These are phyloP conservation scores for Eupithecia centaureata DNA, from an alignment of 2,888 invertebrate genomes.

Conservation along the genomic window DNA sequence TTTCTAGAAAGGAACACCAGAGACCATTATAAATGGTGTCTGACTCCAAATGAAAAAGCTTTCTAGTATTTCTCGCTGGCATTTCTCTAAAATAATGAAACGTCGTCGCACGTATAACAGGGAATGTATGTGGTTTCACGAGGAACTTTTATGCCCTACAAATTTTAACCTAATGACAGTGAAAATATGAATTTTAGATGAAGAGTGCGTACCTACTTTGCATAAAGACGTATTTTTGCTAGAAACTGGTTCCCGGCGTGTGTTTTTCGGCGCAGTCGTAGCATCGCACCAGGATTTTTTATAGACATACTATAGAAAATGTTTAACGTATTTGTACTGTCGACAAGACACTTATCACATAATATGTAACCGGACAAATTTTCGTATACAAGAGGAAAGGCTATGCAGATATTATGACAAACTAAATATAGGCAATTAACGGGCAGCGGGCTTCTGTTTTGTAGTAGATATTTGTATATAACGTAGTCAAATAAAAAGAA, in stretches of 20 bases:
- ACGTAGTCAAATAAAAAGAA: no score
- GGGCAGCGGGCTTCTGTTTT: background rate
- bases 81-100: slow-evolving; percentile 39
- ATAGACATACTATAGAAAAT: no score
- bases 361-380: no score
- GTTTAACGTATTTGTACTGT: no score
- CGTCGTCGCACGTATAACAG: slow-evolving; percentile 28
- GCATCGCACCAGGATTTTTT: background rate
- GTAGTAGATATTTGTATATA: background rate
- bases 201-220: slow-evolving; percentile 40
- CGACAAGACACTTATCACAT: background rate
- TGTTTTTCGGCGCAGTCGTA: background rate
- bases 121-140: slow-evolving; percentile 37
- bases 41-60: slow-evolving; percentile 27
- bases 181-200: slow-evolving; percentile 45
- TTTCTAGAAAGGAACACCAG: slow-evolving; percentile 27
- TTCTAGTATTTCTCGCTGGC: slow-evolving; percentile 15
- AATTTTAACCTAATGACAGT: slow-evolving; percentile 46
- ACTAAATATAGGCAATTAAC: background rate
- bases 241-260: background rate
- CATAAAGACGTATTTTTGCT: slow-evolving; percentile 14
- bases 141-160: slow-evolving; percentile 43
- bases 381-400: no score
- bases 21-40: slow-evolving; percentile 24
- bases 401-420: background rate